Conservation (phyloP, 2,888 invertebrate species). For the Drosophila ezoana region DNA sequence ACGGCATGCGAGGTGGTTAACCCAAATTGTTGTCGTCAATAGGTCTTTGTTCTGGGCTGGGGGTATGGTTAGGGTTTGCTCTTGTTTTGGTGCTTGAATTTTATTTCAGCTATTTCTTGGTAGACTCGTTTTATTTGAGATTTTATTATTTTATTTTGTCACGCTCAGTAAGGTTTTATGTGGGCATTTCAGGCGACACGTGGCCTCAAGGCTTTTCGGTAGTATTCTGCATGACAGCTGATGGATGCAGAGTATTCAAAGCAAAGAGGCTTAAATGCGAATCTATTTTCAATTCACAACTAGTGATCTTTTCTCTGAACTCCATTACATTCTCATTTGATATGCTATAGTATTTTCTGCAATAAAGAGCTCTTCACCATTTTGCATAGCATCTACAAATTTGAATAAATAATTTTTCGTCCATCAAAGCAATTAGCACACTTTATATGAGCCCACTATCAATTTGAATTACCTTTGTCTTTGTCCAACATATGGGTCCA, state of each 20-base stretch:
- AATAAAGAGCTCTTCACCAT: not conserved
- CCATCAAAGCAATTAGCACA: conserved; percentile 46
- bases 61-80: not conserved
- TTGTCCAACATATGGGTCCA: conserved; percentile 27
- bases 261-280: conserved; percentile 5
- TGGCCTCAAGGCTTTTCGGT: conserved; percentile 2
- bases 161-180: conserved; percentile 37
- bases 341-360: conserved; percentile 4
- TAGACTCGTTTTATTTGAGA: conserved; percentile 60
- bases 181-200: conserved; percentile 15
- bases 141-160: conserved; percentile 55
- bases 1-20: conserved; percentile 76
- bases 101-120: conserved; percentile 35
- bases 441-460: conserved; percentile 41
- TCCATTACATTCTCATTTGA: conserved; percentile 1
- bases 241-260: not conserved
- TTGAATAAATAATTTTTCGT: conserved; percentile 42
- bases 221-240: not conserved
- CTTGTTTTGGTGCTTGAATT: conserved; percentile 49
- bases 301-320: conserved; percentile 8
- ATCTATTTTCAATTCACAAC: conserved; percentile 18
- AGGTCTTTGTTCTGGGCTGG: conserved; percentile 47
- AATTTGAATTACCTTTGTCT: conserved; percentile 55
- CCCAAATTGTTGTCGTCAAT: conserved; percentile 77
- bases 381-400: not conserved